Evolutionary conservation across 2,888 invertebrate genomes (phyloP).

Genomic region (Ditula angustiorana): DNA sequence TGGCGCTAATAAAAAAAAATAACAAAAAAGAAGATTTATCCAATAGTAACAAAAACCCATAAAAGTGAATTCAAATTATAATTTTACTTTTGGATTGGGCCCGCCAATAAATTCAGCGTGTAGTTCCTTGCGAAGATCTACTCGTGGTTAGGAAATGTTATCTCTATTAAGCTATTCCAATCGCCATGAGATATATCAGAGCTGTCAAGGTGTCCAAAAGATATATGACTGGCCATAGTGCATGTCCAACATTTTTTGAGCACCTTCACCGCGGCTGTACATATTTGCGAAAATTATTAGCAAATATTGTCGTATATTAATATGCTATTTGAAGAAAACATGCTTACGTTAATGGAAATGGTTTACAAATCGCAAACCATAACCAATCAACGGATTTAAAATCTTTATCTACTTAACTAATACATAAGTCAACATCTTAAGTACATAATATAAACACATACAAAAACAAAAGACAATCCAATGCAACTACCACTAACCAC

Average conservation of each 20-base stretch:
- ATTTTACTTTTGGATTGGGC: not conserved
- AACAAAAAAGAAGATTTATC: not conserved
- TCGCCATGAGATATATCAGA: not conserved
- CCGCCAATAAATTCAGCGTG: not conserved
- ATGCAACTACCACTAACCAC: conserved; percentile 26
- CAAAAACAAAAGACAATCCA: conserved; percentile 20
- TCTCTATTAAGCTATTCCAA: not conserved
- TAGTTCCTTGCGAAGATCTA: not conserved
- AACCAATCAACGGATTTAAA: not conserved
- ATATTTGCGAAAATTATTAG: not conserved
- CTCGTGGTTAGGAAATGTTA: not conserved
- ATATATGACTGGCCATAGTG: no score
- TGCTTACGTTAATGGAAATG: not conserved
- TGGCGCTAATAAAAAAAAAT: conserved; percentile 1
- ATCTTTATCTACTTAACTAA: not conserved
- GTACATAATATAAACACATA: not conserved
- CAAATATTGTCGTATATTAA: not conserved
- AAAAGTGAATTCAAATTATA: no score
- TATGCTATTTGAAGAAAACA: not conserved
- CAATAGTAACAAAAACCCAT: not conserved
- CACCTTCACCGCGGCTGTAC: not conserved
- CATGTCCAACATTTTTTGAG: not conserved
- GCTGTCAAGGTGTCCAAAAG: not conserved
- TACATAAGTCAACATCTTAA: conserved; percentile 1
- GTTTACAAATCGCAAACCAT: not conserved